These are phyloP conservation scores for Caretta caretta DNA, from an alignment of 2,113 vertebrate genomes.

Conservation along the genomic window DNA sequence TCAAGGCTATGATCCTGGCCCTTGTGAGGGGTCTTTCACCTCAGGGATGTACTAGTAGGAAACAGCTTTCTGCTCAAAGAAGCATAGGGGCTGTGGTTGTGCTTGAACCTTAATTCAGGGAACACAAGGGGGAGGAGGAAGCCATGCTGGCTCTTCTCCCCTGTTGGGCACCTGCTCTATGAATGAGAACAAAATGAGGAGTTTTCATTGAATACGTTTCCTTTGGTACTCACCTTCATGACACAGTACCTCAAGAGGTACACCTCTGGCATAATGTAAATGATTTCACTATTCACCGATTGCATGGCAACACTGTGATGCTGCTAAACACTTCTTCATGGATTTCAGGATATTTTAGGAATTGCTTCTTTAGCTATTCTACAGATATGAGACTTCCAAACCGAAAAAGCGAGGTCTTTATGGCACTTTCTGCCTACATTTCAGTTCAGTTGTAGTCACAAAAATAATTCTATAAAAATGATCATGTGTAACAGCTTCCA, in stretches of 20 bases:
- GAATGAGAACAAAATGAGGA: neutral
- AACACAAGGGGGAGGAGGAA: neutral
- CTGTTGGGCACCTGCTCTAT: neutral
- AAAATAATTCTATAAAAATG: conserved; percentile 13
- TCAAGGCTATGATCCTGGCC: too few relatives aligned
- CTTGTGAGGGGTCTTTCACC: neutral
- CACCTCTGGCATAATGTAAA: fast-evolving
- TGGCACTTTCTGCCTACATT: neutral
- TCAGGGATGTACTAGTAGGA: fast-evolving
- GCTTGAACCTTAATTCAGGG: fast-evolving
- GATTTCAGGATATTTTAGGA: neutral
- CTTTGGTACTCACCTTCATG: neutral
- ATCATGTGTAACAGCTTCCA: conserved; percentile 28
- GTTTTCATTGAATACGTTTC: neutral
- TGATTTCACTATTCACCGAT: neutral
- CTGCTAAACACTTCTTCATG: neutral
- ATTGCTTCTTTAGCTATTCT: neutral
- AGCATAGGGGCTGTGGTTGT: fast-evolving
- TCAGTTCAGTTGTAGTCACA: conserved; percentile 7
- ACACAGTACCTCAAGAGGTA: neutral
- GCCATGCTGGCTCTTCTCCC: neutral
- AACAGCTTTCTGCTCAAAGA: neutral
- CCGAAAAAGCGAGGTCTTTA: neutral
- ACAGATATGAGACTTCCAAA: neutral
- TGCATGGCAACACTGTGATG: neutral